Base-by-base conservation (phyloP, 2,113 vertebrate genomes). In the Myiopsitta monachus region DNA sequence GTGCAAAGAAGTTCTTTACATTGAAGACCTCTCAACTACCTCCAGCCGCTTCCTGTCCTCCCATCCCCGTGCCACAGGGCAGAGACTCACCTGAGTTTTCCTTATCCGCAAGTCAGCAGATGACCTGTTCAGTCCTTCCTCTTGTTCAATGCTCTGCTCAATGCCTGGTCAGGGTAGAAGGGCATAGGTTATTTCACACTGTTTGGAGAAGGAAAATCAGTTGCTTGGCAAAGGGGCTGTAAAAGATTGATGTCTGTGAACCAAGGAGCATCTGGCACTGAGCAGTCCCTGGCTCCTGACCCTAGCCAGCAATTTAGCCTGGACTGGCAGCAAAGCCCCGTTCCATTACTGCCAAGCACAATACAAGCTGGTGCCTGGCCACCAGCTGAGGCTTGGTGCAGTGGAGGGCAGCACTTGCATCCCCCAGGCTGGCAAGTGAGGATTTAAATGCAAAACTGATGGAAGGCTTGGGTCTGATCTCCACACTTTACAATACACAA, bases 71-170 rank as follows among this genome's bases (percentile, higher is more conserved):
- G 72, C 41, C 85, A 14, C 16, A 7, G 64, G 57, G 47, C 70
- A 76, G 43, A 76, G n/a, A 73, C 87, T 92, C 95, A 99, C 99
- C 98, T 99, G 99, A 30, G 99, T 99, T 98, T 99, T 99, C 66
- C 99, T 98, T 98, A 99, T 99, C 97, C 99, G 98, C 96, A 99
- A 97, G 96, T 99, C 99, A 4, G 99, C 99, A 2, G 99, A 99
- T 2, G 99, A 99, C 76, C 98, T 98, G 97, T 99, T 99, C 94
- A 99, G 97, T 31, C 98, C 98, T 94, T 99, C 99, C 75, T 99
- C 99, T 77, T 99, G 99, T 92, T 99, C 99, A 28, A 99, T 99
- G 74, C 97, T 99, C 97, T 99, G 99, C 93, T 99, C 99, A 28
- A 99, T 99, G 98, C 98, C 99, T 99, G 95, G 11, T 38, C 8